phyloP scores from a whole-genome alignment of 1,140 invertebrate species.

The Brachionus koreanus region DNA sequence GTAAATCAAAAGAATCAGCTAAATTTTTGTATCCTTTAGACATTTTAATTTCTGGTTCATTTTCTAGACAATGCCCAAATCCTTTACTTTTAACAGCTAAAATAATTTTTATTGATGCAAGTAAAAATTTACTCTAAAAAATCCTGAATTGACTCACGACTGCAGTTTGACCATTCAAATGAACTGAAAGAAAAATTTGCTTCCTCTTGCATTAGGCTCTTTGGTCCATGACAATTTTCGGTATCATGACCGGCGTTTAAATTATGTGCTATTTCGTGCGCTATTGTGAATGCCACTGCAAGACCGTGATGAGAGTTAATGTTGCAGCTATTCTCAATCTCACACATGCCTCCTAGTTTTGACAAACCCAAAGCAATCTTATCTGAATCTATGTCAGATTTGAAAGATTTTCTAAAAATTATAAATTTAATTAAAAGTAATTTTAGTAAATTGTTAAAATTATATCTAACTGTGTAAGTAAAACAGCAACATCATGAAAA shows the following conservation, averaged over 20 bases:
- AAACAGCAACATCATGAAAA: constrained; percentile 79
- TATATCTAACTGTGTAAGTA: constrained; percentile 71
- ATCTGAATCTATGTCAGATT: constrained; percentile 72
- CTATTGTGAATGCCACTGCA: constrained; percentile 80
- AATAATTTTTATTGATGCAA: not conserved
- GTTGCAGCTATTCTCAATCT: constrained; percentile 76
- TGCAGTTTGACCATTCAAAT: constrained; percentile 80
- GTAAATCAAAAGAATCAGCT: not conserved
- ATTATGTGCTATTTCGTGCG: constrained; percentile 85
- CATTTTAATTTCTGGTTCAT: not conserved
- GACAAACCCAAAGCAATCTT: constrained; percentile 79
- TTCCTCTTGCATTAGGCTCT: constrained; percentile 73
- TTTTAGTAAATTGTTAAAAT: constrained; percentile 8
- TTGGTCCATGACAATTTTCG: not conserved
- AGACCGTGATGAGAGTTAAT: constrained; percentile 88
- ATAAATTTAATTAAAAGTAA: constrained; percentile 70
- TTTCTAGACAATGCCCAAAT: not conserved
- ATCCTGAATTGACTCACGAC: constrained; percentile 75
- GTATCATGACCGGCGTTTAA: not conserved
- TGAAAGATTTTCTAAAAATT: constrained; percentile 76
- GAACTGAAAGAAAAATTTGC: constrained; percentile 75
- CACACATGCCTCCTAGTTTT: constrained; percentile 84
- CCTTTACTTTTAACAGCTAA: not conserved
- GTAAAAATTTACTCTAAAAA: constrained; percentile 73
- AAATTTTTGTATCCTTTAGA: not conserved